phyloP scores from a whole-genome alignment of 2,113 vertebrate genomes.

The Pluvialis apricaria region DNA sequence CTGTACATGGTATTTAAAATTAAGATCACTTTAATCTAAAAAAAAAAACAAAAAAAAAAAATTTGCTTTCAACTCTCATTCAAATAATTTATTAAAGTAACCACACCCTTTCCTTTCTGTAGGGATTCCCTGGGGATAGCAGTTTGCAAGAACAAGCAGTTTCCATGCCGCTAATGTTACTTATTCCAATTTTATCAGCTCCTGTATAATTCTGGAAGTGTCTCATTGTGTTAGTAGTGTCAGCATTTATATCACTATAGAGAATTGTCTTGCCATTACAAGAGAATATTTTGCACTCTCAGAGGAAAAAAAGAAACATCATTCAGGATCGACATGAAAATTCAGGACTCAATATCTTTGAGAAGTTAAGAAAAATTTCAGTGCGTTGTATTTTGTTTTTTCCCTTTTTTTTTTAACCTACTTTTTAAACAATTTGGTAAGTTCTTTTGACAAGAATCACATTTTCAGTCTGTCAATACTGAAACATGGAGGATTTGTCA shows the following conservation, averaged over 20 bases:
- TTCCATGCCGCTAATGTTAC: background rate
- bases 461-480: background rate
- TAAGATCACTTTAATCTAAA: background rate
- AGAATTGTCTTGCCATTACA: background rate
- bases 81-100: background rate
- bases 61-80: background rate
- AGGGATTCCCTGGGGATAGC: background rate
- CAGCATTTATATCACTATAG: background rate
- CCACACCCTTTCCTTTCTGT: background rate
- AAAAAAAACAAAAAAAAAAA: background rate
- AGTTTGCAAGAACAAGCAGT: background rate
- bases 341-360: background rate
- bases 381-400: background rate
- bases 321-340: background rate
- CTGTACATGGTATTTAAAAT: background rate
- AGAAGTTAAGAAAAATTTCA: background rate
- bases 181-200: background rate
- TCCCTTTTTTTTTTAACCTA: background rate
- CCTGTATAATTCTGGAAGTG: background rate
- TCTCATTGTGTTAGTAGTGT: background rate
- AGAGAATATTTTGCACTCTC: background rate
- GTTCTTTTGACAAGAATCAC: background rate
- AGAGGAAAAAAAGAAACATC: background rate
- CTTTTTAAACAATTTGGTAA: background rate
- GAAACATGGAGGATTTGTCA: background rate